Evolutionary conservation across 92 coral and sea anemone species (phyloP), one percentile per base, ranked within the genome.

Genomic region (Micromussa lordhowensis): DNA sequence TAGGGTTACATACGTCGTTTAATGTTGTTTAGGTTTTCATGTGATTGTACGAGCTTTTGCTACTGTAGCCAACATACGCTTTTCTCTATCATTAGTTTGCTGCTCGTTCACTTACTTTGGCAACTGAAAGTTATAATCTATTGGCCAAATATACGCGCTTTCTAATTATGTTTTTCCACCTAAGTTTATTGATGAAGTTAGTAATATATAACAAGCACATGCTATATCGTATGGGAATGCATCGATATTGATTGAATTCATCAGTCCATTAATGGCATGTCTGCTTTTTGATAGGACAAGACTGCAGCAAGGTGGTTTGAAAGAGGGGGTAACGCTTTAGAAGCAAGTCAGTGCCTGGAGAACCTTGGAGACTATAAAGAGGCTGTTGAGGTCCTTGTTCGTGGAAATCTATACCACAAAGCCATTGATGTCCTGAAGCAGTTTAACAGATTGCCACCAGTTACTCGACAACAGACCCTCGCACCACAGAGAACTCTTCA

Each of bases 281-380:
- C 22, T 73, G 12, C 2, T 72, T 38, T 34, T 44, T 73, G 35
- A 19, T 22, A 73, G 78, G 78, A 73, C 49, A 73, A 73, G 15
- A 38, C 44, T 21, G 78, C 78, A 2, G 49, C 49, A 73, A 73
- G 49, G 49, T 73, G 78, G 78, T 89, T 82, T 87, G 81, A 68
- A 49, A 93, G 84, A 68, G 94, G 95, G 35, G 90, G 96, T 51
- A 91, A 90, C 63, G 87, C 91, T 64, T 89, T 90, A 81, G 98
- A 91, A 88, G 90, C 80, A 55, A 75, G 78, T 73, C 78, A 32
- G 28, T 73, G 78, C 51, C 78, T 73, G 26, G 85, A 89, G 87
- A 36, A 73, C 1, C 53, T 83, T 16, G 91, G 87, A 72, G 87
- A 93, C 78, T 93, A 93, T 93, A 68, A 78, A 55, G 88, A 93